Evolutionary conservation across 1,140 invertebrate genomes (phyloP).

Genomic region (Cyclargus thomasi): DNA sequence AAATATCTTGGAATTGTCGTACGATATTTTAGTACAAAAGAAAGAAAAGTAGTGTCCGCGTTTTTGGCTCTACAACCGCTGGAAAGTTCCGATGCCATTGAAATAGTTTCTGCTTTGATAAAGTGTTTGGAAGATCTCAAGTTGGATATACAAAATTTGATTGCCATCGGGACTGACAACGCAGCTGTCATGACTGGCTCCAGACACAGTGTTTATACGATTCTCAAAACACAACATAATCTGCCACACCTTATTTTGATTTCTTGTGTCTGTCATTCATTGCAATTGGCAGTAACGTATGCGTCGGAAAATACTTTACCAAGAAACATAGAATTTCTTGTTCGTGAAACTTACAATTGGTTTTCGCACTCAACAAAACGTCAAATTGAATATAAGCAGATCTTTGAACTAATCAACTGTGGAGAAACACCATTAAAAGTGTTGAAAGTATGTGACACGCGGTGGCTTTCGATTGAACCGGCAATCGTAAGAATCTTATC

Average conservation of each 20-base stretch:
- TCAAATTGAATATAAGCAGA: conserved; percentile 23
- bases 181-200: conserved; percentile 31
- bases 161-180: conserved; percentile 30
- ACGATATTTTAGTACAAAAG: conserved; percentile 18
- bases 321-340: conserved; percentile 17
- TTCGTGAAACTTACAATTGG: conserved; percentile 19
- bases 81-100: conserved; percentile 15
- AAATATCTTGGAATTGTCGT: conserved; percentile 24
- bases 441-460: conserved; percentile 24
- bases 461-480: conserved; percentile 30
- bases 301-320: conserved; percentile 10
- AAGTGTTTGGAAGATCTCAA: conserved; percentile 23
- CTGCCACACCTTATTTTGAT: conserved; percentile 18
- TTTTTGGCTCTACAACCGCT: conserved; percentile 23
- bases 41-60: conserved; percentile 19
- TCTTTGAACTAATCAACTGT: conserved; percentile 29
- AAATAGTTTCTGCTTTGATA: conserved; percentile 20
- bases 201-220: conserved; percentile 28
- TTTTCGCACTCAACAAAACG: conserved; percentile 26
- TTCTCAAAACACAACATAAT: conserved; percentile 25
- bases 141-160: conserved; percentile 22
- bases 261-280: conserved; percentile 14
- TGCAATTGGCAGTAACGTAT: conserved; percentile 16
- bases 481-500: conserved; percentile 26
- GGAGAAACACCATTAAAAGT: conserved; percentile 28